Evolutionary conservation across 2,888 invertebrate genomes (phyloP).

Genomic region (Euplexia lucipara): DNA sequence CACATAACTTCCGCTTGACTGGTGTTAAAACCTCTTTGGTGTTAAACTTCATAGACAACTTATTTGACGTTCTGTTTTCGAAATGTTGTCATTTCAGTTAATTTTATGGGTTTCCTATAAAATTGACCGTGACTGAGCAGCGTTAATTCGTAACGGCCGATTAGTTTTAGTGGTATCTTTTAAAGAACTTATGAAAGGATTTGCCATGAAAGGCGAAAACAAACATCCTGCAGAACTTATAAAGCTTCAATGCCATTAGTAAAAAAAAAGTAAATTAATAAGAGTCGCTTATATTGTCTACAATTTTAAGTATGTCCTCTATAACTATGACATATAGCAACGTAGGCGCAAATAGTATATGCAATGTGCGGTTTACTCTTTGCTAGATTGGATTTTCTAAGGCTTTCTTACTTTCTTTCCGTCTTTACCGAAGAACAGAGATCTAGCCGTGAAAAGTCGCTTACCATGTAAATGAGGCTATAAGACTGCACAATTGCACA

Average conservation of each 20-base stretch:
- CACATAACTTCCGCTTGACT: slow-evolving; percentile 50
- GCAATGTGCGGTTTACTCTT: too few relatives aligned
- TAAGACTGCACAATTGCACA: too few relatives aligned
- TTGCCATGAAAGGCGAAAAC: too few relatives aligned
- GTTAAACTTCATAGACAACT: slow-evolving; percentile 31
- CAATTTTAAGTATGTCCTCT: too few relatives aligned
- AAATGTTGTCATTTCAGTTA: slow-evolving; percentile 25
- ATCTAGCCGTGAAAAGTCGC: too few relatives aligned
- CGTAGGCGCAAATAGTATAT: slow-evolving; percentile 15
- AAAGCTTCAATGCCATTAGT: too few relatives aligned
- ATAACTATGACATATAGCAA: too few relatives aligned
- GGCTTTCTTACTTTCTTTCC: too few relatives aligned
- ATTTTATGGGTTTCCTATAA: slow-evolving; percentile 24
- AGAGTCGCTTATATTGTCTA: neutral
- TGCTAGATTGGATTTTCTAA: too few relatives aligned
- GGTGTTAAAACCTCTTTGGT: slow-evolving; percentile 41
- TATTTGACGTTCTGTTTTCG: slow-evolving; percentile 32
- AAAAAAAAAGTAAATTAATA: neutral
- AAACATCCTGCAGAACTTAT: too few relatives aligned
- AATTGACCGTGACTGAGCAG: slow-evolving; percentile 23
- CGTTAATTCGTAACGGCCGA: neutral
- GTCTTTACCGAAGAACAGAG: too few relatives aligned
- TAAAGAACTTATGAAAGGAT: neutral
- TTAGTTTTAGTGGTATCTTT: slow-evolving; percentile 28
- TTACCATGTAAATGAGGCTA: too few relatives aligned